These are phyloP conservation scores for Brachymystax lenok DNA, from an alignment of 2,797 vertebrate genomes.

Conservation along the genomic window DNA sequence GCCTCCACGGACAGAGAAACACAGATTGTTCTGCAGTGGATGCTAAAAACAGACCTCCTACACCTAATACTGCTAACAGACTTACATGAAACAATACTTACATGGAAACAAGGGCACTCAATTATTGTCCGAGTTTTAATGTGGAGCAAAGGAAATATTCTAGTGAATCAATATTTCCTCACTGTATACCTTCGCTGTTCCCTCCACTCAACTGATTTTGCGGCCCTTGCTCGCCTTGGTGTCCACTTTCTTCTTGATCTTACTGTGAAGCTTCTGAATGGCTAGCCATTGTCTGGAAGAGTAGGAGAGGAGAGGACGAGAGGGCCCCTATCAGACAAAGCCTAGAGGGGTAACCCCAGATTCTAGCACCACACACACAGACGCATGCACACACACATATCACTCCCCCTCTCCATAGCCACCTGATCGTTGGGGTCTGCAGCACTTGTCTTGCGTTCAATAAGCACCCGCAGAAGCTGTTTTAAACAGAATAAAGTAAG, in stretches of 20 bases:
- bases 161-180: background rate
- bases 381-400: background rate
- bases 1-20: background rate
- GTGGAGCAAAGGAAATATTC: background rate
- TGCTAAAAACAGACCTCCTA: background rate
- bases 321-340: background rate
- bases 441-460: slow-evolving; percentile 88
- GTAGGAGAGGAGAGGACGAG: background rate
- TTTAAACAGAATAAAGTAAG: background rate
- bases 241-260: slow-evolving; percentile 96
- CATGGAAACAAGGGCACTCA: background rate
- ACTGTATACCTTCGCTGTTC: background rate
- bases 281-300: slow-evolving; percentile 87
- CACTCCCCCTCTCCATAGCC: slow-evolving; percentile 89
- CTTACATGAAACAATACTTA: background rate
- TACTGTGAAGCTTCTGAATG: slow-evolving; percentile 94
- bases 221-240: slow-evolving; percentile 97
- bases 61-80: background rate
- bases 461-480: slow-evolving; percentile 93
- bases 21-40: background rate
- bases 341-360: background rate
- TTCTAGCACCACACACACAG: background rate
- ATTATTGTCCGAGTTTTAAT: background rate
- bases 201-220: slow-evolving; percentile 80
- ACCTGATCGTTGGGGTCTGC: slow-evolving; percentile 93